A percentile compares a stretch with the other conserved stretches of the same genome.
Evolutionary conservation across 2,113 vertebrate genomes (phyloP).

Genomic region (Xiphophorus maculatus): DNA sequence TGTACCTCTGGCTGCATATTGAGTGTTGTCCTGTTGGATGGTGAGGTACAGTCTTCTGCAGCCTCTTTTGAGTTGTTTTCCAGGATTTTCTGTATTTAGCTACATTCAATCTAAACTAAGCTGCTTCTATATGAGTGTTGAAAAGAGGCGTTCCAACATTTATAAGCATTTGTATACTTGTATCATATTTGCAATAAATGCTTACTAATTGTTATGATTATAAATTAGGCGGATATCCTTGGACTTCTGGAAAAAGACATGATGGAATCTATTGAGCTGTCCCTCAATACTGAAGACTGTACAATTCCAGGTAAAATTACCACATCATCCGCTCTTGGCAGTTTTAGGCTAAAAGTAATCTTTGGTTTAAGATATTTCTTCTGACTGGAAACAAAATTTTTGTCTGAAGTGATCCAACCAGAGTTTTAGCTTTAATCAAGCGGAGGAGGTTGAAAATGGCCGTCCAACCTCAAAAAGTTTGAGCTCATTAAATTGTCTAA

Average conservation of each 20-base stretch:
- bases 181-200: not conserved
- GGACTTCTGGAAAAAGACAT: not conserved
- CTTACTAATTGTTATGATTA: not conserved
- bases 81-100: not conserved
- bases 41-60: no score
- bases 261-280: conserved; percentile 22
- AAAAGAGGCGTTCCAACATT: not conserved
- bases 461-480: no score
- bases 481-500: no score
- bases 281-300: conserved; percentile 5
- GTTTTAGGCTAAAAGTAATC: no score
- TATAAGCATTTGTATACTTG: not conserved
- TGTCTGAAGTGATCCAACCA: no score
- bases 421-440: no score
- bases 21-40: no score
- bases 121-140: not conserved
- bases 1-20: no score
- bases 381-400: no score
- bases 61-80: not conserved
- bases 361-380: no score
- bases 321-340: no score
- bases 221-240: conserved; percentile 14
- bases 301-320: conserved; percentile 40
- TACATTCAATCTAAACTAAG: not conserved
- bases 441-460: no score